Percentiles rank a stretch among this genome's conserved stretches.
phyloP scores from a whole-genome alignment of 2,888 invertebrate genomes.

The Volucella bombylans region DNA sequence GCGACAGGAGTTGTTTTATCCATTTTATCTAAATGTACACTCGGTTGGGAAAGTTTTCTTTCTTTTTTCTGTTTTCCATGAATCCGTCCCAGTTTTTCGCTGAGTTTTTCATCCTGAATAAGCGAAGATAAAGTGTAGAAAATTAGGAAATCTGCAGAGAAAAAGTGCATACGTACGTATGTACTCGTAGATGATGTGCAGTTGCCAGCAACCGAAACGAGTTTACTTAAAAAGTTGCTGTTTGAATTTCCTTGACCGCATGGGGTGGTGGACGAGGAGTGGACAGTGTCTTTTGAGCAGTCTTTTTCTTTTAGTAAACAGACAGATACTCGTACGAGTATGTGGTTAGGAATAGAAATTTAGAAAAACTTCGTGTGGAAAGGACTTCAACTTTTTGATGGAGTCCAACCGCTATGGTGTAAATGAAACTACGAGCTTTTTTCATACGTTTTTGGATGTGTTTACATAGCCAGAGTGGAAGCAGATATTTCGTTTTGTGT shows the following conservation, averaged over 20 bases:
- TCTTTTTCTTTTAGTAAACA: too few species aligned
- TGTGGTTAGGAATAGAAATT: too few species aligned
- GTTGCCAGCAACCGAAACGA: constrained; percentile 23
- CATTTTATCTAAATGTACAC: too few species aligned
- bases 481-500: too few species aligned
- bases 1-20: background rate
- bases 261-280: background rate
- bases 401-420: too few species aligned
- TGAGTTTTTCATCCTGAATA: constrained; percentile 9
- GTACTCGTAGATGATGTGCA: constrained; percentile 14
- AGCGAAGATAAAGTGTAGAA: constrained; percentile 45
- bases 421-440: too few species aligned
- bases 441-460: too few species aligned
- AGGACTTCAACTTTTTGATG: too few species aligned
- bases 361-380: too few species aligned
- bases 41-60: background rate
- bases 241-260: constrained; percentile 36
- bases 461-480: too few species aligned
- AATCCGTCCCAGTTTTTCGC: constrained; percentile 24
- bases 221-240: constrained; percentile 47
- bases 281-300: too few species aligned
- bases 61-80: background rate
- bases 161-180: background rate
- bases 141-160: constrained; percentile 34
- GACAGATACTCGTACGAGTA: too few species aligned